Evolutionary conservation across 2,113 vertebrate genomes (phyloP).

Genomic region (Pterocles orientalis): DNA sequence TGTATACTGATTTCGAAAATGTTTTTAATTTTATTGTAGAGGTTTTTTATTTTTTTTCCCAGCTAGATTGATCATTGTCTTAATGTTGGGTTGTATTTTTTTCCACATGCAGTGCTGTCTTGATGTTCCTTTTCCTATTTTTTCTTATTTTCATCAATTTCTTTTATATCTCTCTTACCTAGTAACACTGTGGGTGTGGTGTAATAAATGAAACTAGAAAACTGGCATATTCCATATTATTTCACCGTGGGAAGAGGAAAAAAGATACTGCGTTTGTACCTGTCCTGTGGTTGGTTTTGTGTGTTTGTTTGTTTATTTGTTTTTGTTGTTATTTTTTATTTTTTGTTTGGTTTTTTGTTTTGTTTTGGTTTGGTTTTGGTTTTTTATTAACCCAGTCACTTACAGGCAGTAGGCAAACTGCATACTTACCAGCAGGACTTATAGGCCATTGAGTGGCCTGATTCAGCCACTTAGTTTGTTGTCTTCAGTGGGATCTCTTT

Average conservation of each 20-base stretch:
- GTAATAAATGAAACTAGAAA: neutral
- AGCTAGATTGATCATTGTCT: neutral
- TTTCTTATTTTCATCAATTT: neutral
- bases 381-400: neutral
- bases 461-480: neutral
- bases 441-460: neutral
- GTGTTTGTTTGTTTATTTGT: too few species aligned
- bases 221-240: neutral
- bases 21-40: neutral
- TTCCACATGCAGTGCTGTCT: neutral
- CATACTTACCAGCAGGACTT: neutral
- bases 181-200: neutral
- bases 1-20: neutral
- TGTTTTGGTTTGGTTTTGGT: neutral
- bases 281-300: neutral
- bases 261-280: neutral
- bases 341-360: too few species aligned
- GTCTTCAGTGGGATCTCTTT: neutral
- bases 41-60: neutral
- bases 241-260: neutral
- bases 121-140: neutral
- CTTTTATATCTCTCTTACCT: neutral
- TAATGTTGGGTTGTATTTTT: neutral
- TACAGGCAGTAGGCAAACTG: neutral
- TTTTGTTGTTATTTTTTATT: too few species aligned